Evolutionary conservation across 2,113 vertebrate genomes (phyloP).

Genomic region (Campylomormyrus tamandua): DNA sequence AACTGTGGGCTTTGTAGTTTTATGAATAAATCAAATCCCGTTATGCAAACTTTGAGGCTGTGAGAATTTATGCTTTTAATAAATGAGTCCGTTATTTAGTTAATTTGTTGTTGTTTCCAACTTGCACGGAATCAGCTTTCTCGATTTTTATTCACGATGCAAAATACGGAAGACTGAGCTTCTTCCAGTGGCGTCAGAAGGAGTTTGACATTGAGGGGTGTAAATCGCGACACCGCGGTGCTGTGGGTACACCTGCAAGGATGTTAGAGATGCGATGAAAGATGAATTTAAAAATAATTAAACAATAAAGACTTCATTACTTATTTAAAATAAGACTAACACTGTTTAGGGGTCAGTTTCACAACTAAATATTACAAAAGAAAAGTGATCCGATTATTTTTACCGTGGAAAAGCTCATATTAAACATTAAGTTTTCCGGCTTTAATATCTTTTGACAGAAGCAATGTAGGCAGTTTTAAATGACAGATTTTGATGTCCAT

Average conservation of each 20-base stretch:
- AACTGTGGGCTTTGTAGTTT: slow-evolving; percentile 18
- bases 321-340: no score
- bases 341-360: no score
- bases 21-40: neutral
- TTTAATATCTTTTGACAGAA: no score
- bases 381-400: no score
- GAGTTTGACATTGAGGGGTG: neutral
- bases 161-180: neutral
- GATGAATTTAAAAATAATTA: no score
- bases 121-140: neutral
- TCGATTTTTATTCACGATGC: neutral
- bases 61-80: neutral
- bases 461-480: no score
- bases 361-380: no score
- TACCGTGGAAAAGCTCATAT: no score
- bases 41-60: neutral
- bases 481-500: no score
- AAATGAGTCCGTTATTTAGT: neutral
- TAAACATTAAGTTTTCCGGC: no score
- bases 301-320: no score
- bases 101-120: neutral
- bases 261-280: no score
- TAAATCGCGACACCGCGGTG: neutral
- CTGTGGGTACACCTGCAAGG: neutral
- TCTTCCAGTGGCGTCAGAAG: neutral